A percentile compares a stretch with the other conserved stretches of the same genome.
Conservation (phyloP, 2,888 invertebrate genomes). For the Heteromurus nitidus region DNA sequence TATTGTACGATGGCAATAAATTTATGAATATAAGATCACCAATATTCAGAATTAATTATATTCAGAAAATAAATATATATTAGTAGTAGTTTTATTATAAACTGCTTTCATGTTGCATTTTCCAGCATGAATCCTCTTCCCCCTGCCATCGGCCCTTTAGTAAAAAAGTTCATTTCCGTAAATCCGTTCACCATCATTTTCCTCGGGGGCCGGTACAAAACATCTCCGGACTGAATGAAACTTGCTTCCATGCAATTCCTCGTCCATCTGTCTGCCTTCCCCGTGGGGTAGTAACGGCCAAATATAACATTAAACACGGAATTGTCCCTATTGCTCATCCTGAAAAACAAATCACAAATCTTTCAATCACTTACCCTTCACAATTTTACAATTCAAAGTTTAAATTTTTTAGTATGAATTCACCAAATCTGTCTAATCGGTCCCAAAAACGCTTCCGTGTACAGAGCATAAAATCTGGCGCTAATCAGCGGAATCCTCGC, state of each 20-base stretch:
- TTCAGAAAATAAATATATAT: no score
- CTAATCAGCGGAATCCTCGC: slow-evolving; percentile 52
- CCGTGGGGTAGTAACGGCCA: slow-evolving; percentile 47
- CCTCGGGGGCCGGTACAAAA: slow-evolving; percentile 60
- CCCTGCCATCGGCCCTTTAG: slow-evolving; percentile 53
- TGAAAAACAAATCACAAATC: no score
- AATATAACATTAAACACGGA: slow-evolving; percentile 37
- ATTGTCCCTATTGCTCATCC: slow-evolving; percentile 65
- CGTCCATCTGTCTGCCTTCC: slow-evolving; percentile 50
- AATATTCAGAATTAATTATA: no score
- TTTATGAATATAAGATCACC: no score
- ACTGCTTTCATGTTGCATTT: no score
- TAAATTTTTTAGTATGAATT: not conserved
- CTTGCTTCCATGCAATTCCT: slow-evolving; percentile 61
- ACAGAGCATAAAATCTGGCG: slow-evolving; percentile 51
- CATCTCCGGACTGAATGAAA: slow-evolving; percentile 45
- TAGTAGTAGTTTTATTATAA: no score
- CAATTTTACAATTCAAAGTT: not conserved
- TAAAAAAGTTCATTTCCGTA: slow-evolving; percentile 66
- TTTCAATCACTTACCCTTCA: no score
- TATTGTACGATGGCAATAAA: no score
- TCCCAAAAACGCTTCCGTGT: slow-evolving; percentile 41
- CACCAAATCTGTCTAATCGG: slow-evolving; percentile 58
- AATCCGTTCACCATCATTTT: slow-evolving; percentile 61
- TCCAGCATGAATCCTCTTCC: no score